A percentile compares a stretch with the other conserved stretches of the same genome.
Evolutionary conservation across 2,797 vertebrate species (phyloP).

Genomic region (Argya squamiceps): DNA sequence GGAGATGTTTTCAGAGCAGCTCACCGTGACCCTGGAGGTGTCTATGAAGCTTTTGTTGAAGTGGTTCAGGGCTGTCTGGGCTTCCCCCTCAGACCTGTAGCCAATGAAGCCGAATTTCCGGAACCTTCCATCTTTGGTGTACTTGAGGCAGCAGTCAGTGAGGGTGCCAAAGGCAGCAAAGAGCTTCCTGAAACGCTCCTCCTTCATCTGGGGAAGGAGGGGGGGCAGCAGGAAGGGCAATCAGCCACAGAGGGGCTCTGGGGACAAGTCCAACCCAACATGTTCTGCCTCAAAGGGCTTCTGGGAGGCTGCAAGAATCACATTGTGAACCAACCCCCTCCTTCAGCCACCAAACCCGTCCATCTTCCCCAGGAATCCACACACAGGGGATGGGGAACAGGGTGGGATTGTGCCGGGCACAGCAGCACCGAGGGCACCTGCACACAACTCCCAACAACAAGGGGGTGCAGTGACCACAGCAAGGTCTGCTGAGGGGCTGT

Average conservation of each 20-base stretch:
- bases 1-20: neutral
- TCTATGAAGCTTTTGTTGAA: slow-evolving; percentile 93
- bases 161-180: slow-evolving; percentile 88
- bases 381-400: accelerated
- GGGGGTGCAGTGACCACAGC: accelerated
- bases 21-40: slow-evolving; percentile 88
- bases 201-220: slow-evolving; percentile 84
- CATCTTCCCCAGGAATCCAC: accelerated
- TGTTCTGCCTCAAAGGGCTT: accelerated
- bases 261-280: accelerated
- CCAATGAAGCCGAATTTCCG: slow-evolving; percentile 96
- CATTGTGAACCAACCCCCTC: accelerated
- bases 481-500: accelerated
- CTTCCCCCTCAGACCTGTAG: slow-evolving; percentile 89
- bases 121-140: slow-evolving; percentile 92
- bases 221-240: accelerated
- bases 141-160: slow-evolving; percentile 92
- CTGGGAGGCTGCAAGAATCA: accelerated
- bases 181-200: slow-evolving; percentile 88
- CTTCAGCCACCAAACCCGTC: accelerated
- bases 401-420: neutral
- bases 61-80: slow-evolving; percentile 82
- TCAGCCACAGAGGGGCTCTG: neutral
- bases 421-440: accelerated
- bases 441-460: accelerated